A percentile compares a stretch with the other conserved stretches of the same genome.
These are phyloP conservation scores for Cheilosia vulpina DNA, from an alignment of 2,888 invertebrate species.

Conservation along the genomic window DNA sequence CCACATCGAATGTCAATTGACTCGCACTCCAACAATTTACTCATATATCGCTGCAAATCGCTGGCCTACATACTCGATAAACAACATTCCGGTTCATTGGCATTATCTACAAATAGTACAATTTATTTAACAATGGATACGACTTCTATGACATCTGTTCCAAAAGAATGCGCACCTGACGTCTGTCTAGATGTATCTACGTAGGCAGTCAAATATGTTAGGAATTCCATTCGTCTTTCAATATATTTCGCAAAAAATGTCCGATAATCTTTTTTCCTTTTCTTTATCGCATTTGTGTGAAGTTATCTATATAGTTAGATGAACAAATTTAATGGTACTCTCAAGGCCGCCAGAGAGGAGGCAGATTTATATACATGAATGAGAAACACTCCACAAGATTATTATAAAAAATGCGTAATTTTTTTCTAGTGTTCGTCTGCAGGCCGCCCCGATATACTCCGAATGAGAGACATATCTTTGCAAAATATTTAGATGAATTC, in stretches of 20 bases:
- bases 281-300: background rate
- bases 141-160: conserved; percentile 26
- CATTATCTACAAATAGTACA: conserved; percentile 8
- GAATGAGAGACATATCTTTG: background rate
- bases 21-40: background rate
- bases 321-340: conserved; percentile 2
- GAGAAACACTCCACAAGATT: background rate
- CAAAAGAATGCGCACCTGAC: conserved; percentile 38
- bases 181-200: conserved; percentile 3
- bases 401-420: conserved; percentile 20
- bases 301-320: background rate
- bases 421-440: background rate
- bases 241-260: conserved; percentile 9
- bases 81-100: conserved; percentile 14
- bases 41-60: background rate
- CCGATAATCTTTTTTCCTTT: background rate
- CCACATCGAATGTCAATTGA: background rate
- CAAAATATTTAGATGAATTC: too few relatives aligned
- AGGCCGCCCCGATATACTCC: background rate
- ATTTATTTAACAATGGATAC: background rate
- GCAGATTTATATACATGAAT: background rate
- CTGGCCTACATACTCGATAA: background rate
- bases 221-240: conserved; percentile 11
- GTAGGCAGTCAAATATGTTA: conserved; percentile 23
- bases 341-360: background rate